Evolutionary conservation across 1,140 invertebrate genomes (phyloP).

Genomic region (Bombus consobrinus): DNA sequence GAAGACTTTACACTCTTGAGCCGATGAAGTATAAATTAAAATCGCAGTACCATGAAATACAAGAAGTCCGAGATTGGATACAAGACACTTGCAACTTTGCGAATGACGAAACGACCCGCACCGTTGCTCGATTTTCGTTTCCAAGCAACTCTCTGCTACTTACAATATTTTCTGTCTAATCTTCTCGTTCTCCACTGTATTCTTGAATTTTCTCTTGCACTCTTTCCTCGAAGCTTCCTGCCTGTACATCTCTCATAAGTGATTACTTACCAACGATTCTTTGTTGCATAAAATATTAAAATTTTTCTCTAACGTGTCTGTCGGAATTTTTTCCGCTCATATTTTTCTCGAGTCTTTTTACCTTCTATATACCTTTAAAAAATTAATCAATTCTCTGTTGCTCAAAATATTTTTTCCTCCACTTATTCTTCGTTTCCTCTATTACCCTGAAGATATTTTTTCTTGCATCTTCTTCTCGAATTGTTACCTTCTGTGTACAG

Average conservation of each 20-base stretch:
- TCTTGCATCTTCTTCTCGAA: background rate
- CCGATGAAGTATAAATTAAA: background rate
- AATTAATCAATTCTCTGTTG: background rate
- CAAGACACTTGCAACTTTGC: background rate
- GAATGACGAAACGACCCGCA: background rate
- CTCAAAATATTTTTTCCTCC: background rate
- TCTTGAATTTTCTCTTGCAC: background rate
- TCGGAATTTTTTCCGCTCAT: no score
- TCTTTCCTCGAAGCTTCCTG: background rate
- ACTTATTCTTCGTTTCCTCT: background rate
- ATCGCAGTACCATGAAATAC: background rate
- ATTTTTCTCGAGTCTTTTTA: no score
- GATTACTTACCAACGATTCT: background rate
- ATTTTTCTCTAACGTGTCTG: background rate
- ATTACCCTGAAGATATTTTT: background rate
- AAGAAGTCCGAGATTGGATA: background rate
- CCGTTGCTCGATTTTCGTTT: background rate
- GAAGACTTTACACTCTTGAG: background rate
- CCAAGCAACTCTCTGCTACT: background rate
- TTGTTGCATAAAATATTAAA: no score
- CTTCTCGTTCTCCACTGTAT: background rate
- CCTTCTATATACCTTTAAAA: no score
- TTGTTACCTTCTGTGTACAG: no score
- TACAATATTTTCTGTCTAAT: background rate
- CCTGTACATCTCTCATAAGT: background rate